Evolutionary conservation across 1,140 invertebrate species (phyloP).

Genomic region (Drosophila ohnishii): DNA sequence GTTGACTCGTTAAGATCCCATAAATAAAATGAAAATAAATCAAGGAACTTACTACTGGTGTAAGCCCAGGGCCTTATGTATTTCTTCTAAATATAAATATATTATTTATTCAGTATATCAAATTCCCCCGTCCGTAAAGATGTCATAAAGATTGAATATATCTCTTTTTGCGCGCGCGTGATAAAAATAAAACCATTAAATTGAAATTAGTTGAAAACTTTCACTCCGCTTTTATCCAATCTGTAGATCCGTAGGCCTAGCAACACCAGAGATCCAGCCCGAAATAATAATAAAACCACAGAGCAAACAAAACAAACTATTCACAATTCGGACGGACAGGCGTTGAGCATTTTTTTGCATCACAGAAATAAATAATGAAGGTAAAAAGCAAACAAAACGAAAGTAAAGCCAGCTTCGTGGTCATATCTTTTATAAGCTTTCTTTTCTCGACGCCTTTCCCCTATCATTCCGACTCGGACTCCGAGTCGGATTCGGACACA

Average conservation of each 20-base stretch:
- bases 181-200: conserved; percentile 21
- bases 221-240: conserved; percentile 19
- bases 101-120: not conserved
- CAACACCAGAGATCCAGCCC: conserved; percentile 21
- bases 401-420: conserved; percentile 35
- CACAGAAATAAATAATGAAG: conserved; percentile 37
- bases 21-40: not conserved
- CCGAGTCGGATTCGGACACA: not conserved
- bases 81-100: not conserved
- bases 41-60: not conserved
- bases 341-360: conserved; percentile 27
- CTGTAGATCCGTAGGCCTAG: conserved; percentile 32
- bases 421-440: conserved; percentile 51
- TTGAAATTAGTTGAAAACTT: conserved; percentile 37
- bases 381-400: conserved; percentile 35
- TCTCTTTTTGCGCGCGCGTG: not conserved
- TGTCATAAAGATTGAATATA: not conserved
- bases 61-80: not conserved
- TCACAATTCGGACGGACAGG: conserved; percentile 24
- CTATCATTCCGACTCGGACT: conserved; percentile 12
- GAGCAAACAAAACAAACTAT: conserved; percentile 34
- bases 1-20: not conserved
- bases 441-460: conserved; percentile 41
- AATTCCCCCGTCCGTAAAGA: conserved; percentile 1
- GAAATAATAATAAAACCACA: conserved; percentile 20